Evolutionary conservation across 2,797 vertebrate genomes (phyloP), one percentile per base, ranked within the genome.

Genomic region (Ctenochaetus hawaiiensis): DNA sequence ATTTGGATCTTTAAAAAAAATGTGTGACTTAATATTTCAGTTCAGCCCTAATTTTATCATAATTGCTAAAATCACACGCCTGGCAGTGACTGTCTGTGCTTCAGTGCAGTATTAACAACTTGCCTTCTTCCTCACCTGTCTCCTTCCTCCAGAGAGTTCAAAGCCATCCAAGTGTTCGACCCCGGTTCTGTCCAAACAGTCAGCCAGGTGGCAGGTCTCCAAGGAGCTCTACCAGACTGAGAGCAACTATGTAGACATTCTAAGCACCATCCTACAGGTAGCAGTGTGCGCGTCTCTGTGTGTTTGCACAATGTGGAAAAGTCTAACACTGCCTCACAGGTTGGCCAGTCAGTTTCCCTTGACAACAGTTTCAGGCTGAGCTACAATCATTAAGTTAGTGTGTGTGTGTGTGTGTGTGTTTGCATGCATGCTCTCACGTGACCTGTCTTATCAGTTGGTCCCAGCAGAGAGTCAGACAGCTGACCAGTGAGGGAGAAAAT

Each of bases 201-300:
- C 98, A 30, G 98, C 98, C 44, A 94, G 98, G 73, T 99, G 97
- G 97, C 98, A 99, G 89, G 98, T 99, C 89, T 98, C 97, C 81
- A 99, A 98, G 92, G 98, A 99, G 83, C 94, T 99, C 53, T 99
- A 98, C 95, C 98, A 99, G 91, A 99, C 98, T 0, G 98, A 99
- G 92, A 99, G 97, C 93, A 99, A 99, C 94, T 99, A 99, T 0
- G 98, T 99, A 69, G 97, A 97, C 91, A 99, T 99, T 91, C 91
- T 99, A 75, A 96, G 95, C 77, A 99, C 98, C 49, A 94, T 99
- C 71, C 94, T 99, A 85, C 96, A 99, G 96, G 97, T 98, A 93
- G 89, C 89, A 57, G 51, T 47, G n/a, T 54, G 39, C 76, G 56
- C 76, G 56, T 57, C 44, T 76, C 39, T 76, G 34, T 75, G 5